Base-by-base conservation (phyloP, 2,797 vertebrate genomes). In the Tamandua tetradactyla region DNA sequence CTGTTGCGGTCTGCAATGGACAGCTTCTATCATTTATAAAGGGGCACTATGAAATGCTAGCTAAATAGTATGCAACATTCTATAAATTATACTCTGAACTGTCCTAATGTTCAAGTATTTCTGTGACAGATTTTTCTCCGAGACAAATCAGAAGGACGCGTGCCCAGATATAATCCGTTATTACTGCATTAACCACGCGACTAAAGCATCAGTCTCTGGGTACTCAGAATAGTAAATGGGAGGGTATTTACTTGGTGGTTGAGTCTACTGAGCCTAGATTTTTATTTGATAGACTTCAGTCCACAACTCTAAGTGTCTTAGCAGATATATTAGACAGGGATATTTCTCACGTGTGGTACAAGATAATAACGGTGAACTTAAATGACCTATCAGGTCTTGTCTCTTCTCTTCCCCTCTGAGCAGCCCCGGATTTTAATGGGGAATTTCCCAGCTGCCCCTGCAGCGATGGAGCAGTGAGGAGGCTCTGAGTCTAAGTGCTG, bases 31-130 rank as follows among this genome's bases (percentile, higher is more conserved):
- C 42, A 44, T 89, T 93, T 92, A 57, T 88, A 80, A 91, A 32
- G 9, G 71, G 82, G 37, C 30, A 37, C 79, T 71, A 74, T 59
- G 92, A 92, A 79, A 76, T 82, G 62, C 85, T 86, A 37, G 85
- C 82, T 88, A 69, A 76, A 85, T 74, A 42, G 52, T 71, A 93
- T 76, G 78, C 87, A 78, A 13, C 4, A 2, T 76, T 88, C 85
- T 87, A 82, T 96, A 92, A 95, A 94, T 96, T 93, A 93, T 3
- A 20, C 78, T 66, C 89, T 86, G 81, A 93, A 93, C 83, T 80
- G 35, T 42, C 90, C 40, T 83, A 75, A 72, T 92, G 85, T 89
- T 95, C 85, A 52, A 76, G 69, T 75, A 64, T 92, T 95, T 93
- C 79, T 88, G 64, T 90, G 94, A 89, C 69, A 93, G 74, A 81